Evolutionary conservation across 2,113 vertebrate species (phyloP).

Genomic region (Mugil cephalus): DNA sequence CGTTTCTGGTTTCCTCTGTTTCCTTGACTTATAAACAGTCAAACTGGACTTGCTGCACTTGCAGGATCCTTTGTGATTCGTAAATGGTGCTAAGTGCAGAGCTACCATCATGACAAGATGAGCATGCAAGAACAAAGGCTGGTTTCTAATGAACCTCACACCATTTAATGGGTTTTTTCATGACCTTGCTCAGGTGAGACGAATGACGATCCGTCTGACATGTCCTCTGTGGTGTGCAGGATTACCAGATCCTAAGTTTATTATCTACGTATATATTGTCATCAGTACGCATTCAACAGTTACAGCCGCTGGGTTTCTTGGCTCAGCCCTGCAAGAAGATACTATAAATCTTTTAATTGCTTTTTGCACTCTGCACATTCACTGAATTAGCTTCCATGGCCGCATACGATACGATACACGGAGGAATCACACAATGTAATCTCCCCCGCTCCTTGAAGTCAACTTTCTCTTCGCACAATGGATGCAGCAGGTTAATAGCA

Average conservation of each 20-base stretch:
- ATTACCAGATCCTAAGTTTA: not conserved
- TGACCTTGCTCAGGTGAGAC: constrained; percentile 25
- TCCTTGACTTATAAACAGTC: constrained; percentile 44
- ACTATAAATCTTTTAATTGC: constrained; percentile 13
- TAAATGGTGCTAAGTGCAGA: constrained; percentile 40
- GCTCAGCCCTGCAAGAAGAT: constrained; percentile 12
- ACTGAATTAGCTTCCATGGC: constrained; percentile 21
- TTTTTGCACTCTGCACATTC: constrained; percentile 16
- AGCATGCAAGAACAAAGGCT: constrained; percentile 27
- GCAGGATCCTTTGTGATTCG: constrained; percentile 52
- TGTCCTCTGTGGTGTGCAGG: not conserved
- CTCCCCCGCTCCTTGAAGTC: constrained; percentile 19
- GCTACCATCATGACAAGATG: constrained; percentile 22
- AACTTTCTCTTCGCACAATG: constrained; percentile 25
- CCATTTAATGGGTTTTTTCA: not conserved
- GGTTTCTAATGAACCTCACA: constrained; percentile 26
- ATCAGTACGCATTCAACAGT: not conserved
- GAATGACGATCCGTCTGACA: not conserved
- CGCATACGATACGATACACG: constrained; percentile 13
- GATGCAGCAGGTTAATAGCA: constrained; percentile 46
- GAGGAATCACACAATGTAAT: constrained; percentile 28
- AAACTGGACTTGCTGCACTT: constrained; percentile 30
- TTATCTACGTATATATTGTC: not conserved
- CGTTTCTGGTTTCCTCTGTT: constrained; percentile 14
- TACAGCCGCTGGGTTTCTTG: not conserved